Conservation (phyloP, 2,797 vertebrate species). For the Ataeniobius toweri region DNA sequence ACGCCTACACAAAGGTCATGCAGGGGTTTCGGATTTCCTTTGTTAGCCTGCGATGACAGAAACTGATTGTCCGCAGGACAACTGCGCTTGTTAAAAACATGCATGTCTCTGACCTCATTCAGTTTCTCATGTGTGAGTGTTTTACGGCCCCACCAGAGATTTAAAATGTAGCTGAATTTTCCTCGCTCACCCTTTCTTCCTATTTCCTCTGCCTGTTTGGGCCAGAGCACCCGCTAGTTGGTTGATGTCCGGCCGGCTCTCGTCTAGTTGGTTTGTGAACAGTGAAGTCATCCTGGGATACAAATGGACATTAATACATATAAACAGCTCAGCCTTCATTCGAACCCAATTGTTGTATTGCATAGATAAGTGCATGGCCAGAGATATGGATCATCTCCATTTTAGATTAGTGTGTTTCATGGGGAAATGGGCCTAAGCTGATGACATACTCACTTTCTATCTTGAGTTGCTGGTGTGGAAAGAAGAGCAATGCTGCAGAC, state of each 20-base stretch:
- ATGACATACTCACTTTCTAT: conserved; percentile 56
- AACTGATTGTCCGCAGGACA: conserved; percentile 24
- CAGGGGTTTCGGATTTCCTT: conserved; percentile 36
- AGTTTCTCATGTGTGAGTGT: conserved; percentile 23
- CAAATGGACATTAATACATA: conserved; percentile 38
- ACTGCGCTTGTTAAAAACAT: conserved; percentile 16
- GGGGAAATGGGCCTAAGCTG: conserved; percentile 57
- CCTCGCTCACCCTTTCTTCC: conserved; percentile 30
- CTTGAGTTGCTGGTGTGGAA: conserved; percentile 68
- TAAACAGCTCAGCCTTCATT: conserved; percentile 47
- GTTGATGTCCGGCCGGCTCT: conserved; percentile 68
- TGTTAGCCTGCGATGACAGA: conserved; percentile 29
- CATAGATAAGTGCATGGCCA: conserved; percentile 57
- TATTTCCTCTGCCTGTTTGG: conserved; percentile 31
- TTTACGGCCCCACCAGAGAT: conserved; percentile 40
- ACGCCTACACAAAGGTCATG: conserved; percentile 52
- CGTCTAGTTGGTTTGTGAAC: conserved; percentile 65
- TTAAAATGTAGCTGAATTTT: conserved; percentile 61
- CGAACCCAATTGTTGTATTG: conserved; percentile 51
- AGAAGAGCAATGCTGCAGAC: conserved; percentile 61
- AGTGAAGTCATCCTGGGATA: conserved; percentile 63
- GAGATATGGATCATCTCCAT: conserved; percentile 61
- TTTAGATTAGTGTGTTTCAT: conserved; percentile 61
- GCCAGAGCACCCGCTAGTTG: conserved; percentile 62
- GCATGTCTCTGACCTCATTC: conserved; percentile 19